Conservation (phyloP, 2,797 vertebrate genomes). For the Sorex maritimensis region DNA sequence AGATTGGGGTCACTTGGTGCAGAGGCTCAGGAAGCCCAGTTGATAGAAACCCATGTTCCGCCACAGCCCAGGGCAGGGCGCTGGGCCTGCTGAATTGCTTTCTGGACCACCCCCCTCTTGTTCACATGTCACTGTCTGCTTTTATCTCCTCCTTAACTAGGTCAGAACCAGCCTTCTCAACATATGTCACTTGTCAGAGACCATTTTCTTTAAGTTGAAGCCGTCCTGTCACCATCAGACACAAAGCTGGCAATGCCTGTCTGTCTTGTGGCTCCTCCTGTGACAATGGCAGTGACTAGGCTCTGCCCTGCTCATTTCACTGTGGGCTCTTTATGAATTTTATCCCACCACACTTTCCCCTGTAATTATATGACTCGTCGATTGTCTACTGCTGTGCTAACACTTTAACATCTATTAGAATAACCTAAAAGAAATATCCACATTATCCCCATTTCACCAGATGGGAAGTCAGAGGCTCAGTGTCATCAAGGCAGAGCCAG, state of each 20-base stretch:
- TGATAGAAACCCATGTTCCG: constrained; percentile 71
- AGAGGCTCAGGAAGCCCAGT: constrained; percentile 74
- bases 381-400: background rate
- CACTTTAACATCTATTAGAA: background rate
- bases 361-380: background rate
- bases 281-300: background rate
- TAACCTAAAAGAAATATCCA: background rate
- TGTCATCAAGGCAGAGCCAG: background rate
- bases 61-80: constrained; percentile 77
- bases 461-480: background rate
- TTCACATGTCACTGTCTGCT: background rate
- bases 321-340: background rate
- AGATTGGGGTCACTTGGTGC: constrained; percentile 72
- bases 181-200: background rate
- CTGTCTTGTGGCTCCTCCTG: background rate
- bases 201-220: background rate
- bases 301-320: background rate
- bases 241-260: background rate
- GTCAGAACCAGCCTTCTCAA: background rate
- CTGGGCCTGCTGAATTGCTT: background rate
- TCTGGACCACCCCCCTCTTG: background rate
- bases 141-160: constrained; percentile 49
- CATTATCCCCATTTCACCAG: background rate
- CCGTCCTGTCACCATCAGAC: background rate
- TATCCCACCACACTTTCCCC: background rate